These are phyloP conservation scores for Lagenorhynchus albirostris DNA, from an alignment of 2,113 vertebrate species.

Conservation along the genomic window DNA sequence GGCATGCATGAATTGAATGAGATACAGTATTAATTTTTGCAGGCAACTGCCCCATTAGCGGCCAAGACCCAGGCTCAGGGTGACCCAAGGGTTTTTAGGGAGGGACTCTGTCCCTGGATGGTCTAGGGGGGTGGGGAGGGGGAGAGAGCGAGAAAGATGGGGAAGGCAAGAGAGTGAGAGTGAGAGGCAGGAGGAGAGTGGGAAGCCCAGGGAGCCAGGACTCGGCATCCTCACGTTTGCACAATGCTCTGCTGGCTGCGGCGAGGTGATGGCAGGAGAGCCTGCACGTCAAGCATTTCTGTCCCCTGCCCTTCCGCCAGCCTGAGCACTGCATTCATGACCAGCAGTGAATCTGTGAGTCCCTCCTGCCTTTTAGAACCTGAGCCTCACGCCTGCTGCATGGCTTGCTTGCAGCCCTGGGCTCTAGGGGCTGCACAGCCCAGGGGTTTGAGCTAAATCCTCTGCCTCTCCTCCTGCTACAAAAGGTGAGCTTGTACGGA, in stretches of 20 bases:
- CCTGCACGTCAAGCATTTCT: background rate
- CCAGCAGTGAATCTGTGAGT: too few species aligned
- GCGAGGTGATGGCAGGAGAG: background rate
- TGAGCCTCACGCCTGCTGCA: background rate
- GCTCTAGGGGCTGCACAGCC: background rate
- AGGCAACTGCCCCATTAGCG: background rate
- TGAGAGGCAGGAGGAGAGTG: background rate
- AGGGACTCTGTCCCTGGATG: background rate
- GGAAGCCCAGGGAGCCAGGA: background rate
- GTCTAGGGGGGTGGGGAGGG: background rate
- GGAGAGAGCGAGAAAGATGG: too few species aligned
- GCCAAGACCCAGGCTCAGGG: background rate
- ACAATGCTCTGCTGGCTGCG: background rate
- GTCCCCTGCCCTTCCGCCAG: too few species aligned
- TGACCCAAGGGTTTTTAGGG: background rate
- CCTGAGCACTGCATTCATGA: background rate
- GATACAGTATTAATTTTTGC: slow-evolving; percentile 34
- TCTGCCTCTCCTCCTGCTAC: background rate
- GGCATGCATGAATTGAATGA: slow-evolving; percentile 47
- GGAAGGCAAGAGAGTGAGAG: background rate
- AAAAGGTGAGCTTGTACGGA: background rate
- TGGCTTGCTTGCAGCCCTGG: background rate
- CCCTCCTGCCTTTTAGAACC: background rate
- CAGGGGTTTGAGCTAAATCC: background rate
- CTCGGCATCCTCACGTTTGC: background rate